A percentile compares a stretch with the other conserved stretches of the same genome.
Evolutionary conservation across 2,113 vertebrate genomes (phyloP).

Genomic region (Phoenicopterus ruber): DNA sequence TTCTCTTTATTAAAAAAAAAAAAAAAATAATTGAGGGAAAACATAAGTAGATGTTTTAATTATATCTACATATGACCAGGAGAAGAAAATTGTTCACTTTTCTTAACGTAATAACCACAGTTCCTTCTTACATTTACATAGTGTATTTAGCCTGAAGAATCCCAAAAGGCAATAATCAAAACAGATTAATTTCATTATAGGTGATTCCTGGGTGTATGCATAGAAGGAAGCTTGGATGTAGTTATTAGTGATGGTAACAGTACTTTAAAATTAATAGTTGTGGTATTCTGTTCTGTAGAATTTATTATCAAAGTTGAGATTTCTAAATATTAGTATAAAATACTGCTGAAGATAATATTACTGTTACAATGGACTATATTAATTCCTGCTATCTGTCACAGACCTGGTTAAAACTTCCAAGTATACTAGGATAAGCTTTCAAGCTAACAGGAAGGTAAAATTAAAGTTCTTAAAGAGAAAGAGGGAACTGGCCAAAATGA

Average conservation of each 20-base stretch:
- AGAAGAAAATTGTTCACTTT: not conserved
- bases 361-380: not conserved
- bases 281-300: not conserved
- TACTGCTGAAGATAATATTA: not conserved
- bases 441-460: not conserved
- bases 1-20: not conserved
- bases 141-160: not conserved
- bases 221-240: not conserved
- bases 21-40: not conserved
- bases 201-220: not conserved
- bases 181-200: not conserved
- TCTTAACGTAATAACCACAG: not conserved
- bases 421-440: not conserved
- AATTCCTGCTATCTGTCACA: not conserved
- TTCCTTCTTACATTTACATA: not conserved
- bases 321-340: not conserved
- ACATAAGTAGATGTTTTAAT: not conserved
- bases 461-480: not conserved
- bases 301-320: not conserved
- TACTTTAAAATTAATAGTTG: not conserved
- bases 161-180: not conserved
- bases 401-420: not conserved
- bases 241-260: not conserved
- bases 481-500: not conserved
- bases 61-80: not conserved